Base-by-base conservation (phyloP, 2,113 vertebrate species). In the Periophthalmodon schlosseri region DNA sequence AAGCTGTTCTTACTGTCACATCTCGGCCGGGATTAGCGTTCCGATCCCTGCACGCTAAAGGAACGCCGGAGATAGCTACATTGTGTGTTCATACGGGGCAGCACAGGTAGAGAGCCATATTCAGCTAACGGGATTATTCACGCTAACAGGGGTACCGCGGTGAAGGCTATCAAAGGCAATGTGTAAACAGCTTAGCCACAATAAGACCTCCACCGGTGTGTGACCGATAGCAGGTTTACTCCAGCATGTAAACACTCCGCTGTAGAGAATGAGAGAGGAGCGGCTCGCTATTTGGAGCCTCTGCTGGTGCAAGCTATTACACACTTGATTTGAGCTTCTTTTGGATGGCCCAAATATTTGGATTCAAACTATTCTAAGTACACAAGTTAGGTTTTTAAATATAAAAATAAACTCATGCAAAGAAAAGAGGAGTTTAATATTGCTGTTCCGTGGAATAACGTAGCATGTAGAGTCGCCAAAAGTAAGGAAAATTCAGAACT, bases 121-220 rank as follows among this genome's bases (percentile, higher is more conserved):
- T 84, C 83, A 47, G 50, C 63, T 88, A 85, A 89, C 74, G 57
- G 85, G 90, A 90, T 90, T 90, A 87, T 83, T 65, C 85, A 72
- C 39, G 84, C 72, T 73, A 75, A 78, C 82, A 72, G 73, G 80
- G 76, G 78, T 73, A 65, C 69, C 86, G 84, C 66, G 64, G 78
- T 12, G 64, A 78, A 44, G 75, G 54, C 77, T 76, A 81, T 88
- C 83, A 84, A 79, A 84, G 79, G 80, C 82, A 60, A 34, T 76
- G 78, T 70, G 82, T 83, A 90, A 90, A 91, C 85, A 87, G 86
- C 87, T 91, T 89, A 89, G 81, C 86, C 76, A 65, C 78, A 87
- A 89, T 78, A 86, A 89, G 72, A 85, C 73, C 79, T 83, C 8
- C 69, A 71, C 79, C 69, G 61, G 57, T 20, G 83, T 69, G 83